phyloP scores from a whole-genome alignment of 2,888 invertebrate genomes.

The Dioctria linearis region DNA sequence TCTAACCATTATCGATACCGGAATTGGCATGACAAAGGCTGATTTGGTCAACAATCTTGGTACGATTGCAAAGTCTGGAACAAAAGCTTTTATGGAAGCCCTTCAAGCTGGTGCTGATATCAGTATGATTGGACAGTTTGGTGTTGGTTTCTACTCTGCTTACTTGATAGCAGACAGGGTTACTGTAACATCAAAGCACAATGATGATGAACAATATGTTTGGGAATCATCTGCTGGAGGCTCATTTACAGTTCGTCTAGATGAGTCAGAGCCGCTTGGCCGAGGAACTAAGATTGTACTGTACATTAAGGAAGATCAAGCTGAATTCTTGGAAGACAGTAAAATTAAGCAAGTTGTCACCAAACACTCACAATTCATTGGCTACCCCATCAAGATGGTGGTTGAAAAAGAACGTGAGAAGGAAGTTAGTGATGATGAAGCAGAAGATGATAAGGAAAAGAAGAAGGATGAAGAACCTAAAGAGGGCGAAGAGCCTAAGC shows the following conservation, averaged over 20 bases:
- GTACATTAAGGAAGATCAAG: slow-evolving; percentile 95
- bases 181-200: slow-evolving; percentile 94
- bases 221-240: slow-evolving; percentile 99
- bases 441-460: slow-evolving; percentile 76
- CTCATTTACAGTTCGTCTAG: slow-evolving; percentile 91
- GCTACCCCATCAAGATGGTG: slow-evolving; percentile 95
- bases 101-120: slow-evolving; percentile 99
- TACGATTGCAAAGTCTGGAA: slow-evolving; percentile 99
- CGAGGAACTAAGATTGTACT: slow-evolving; percentile 96
- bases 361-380: slow-evolving; percentile 99
- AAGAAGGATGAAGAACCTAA: slow-evolving; percentile 65
- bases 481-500: slow-evolving; percentile 73
- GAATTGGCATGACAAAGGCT: slow-evolving; percentile 99
- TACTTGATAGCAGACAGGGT: slow-evolving; percentile 97
- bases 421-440: slow-evolving; percentile 95
- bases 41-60: slow-evolving; percentile 98
- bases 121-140: slow-evolving; percentile 99
- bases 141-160: slow-evolving; percentile 99
- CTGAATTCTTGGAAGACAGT: slow-evolving; percentile 94
- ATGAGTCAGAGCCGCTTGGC: slow-evolving; percentile 84
- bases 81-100: slow-evolving; percentile 99
- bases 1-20: slow-evolving; percentile 94
- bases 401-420: slow-evolving; percentile 98
- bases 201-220: slow-evolving; percentile 97
- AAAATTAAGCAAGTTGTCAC: slow-evolving; percentile 98